A percentile compares a stretch with the other conserved stretches of the same genome.
phyloP scores from a whole-genome alignment of 2,113 vertebrate genomes.

The Shinisaurus crocodilurus region DNA sequence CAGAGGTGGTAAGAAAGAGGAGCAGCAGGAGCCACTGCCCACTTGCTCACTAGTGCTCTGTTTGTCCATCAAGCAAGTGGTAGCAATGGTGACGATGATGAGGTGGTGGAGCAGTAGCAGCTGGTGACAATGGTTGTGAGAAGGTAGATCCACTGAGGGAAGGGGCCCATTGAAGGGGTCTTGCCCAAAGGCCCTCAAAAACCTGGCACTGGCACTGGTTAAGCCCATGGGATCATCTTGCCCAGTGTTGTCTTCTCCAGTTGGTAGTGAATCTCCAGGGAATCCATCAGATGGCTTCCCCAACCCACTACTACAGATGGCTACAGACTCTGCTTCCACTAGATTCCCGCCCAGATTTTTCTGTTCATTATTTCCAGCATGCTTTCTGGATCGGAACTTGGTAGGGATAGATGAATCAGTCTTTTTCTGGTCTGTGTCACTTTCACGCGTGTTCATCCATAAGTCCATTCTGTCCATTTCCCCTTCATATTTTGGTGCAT shows the following conservation, averaged over 20 bases:
- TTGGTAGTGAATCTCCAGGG: no score
- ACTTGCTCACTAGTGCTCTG: no score
- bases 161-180: no score
- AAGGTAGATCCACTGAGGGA: no score
- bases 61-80: no score
- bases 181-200: no score
- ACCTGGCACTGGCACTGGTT: no score
- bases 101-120: no score
- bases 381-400: neutral
- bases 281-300: neutral
- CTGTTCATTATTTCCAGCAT: neutral
- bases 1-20: no score
- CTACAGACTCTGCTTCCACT: neutral
- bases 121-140: neutral
- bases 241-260: no score
- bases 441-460: neutral
- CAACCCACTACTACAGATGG: neutral
- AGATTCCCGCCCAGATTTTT: neutral
- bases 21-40: no score
- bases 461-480: neutral
- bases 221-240: neutral
- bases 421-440: neutral
- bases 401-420: neutral
- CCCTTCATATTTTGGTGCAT: neutral
- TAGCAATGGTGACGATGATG: no score